Evolutionary conservation across 2,888 invertebrate species (phyloP).

Genomic region (Syrphus vitripennis): DNA sequence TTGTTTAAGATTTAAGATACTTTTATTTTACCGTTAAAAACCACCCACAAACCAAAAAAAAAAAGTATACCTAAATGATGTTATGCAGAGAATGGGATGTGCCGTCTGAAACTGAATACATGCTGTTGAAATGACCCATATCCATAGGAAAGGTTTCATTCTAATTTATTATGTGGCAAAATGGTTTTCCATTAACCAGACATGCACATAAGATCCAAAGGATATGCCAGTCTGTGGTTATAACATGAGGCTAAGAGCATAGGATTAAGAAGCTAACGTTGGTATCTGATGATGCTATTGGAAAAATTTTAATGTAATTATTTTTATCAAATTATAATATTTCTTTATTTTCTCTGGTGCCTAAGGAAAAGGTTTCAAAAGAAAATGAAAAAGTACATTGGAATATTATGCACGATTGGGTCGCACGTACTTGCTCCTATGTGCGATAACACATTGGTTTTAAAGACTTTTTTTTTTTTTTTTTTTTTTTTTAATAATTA

Average conservation of each 20-base stretch:
- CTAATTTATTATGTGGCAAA: conserved; percentile 45
- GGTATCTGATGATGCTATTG: conserved; percentile 19
- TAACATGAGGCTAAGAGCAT: conserved; percentile 28
- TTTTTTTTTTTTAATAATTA: too few species aligned
- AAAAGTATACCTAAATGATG: not conserved
- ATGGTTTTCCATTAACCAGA: conserved; percentile 26
- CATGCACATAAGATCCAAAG: conserved; percentile 5
- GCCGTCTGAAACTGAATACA: not conserved
- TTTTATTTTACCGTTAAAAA: not conserved
- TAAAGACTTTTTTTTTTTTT: not conserved
- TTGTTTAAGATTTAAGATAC: not conserved
- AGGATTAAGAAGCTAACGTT: not conserved
- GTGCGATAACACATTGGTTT: too few species aligned
- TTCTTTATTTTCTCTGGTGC: too few species aligned
- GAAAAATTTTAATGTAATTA: not conserved
- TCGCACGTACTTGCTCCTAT: too few species aligned
- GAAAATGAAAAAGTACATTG: too few species aligned
- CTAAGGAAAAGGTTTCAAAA: too few species aligned
- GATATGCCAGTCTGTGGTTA: conserved; percentile 16
- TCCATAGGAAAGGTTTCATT: conserved; percentile 8
- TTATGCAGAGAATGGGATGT: not conserved
- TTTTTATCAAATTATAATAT: not conserved
- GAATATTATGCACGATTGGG: too few species aligned
- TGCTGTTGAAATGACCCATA: conserved; percentile 33
- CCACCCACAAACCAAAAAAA: not conserved